Evolutionary conservation across 1,140 invertebrate species (phyloP), one percentile per base, ranked within the genome.

Genomic region (Atta texana): DNA sequence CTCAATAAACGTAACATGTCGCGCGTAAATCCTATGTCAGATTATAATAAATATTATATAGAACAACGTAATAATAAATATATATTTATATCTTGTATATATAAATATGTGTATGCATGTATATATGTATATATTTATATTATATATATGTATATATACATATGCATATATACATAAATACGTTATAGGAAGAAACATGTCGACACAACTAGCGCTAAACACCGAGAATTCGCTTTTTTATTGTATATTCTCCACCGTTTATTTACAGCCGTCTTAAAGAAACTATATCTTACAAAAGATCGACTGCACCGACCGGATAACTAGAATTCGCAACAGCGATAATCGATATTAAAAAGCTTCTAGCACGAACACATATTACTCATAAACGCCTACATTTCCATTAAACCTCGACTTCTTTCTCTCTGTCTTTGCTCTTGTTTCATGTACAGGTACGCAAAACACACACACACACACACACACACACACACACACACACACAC

Each of bases 21-120:
- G 87, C 87, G 87, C 87, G 87, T 90, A 84, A 91, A 91, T 84
- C 80, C 85, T 91, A 89, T 80, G 71, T 87, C 88, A 85, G 85
- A 90, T 94, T 92, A 93, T 91, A 95, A 95, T 95, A 95, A 95
- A 95, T 95, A 95, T 95, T 94, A 94, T 92, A 94, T 92, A 94
- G 93, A 94, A 94, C 91, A 95, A 95, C 94, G 92, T 93, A 95
- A 95, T 95, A 94, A 95, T 95, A 95, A 94, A 94, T 94, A 94
- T 94, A 93, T 94, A 93, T 94, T 91, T 90, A 89, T 89, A 91
- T 86, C n/a, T 87, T 91, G 89, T 93, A 93, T 93, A 89, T 92
- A 90, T 94, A 92, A 93, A 90, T 44, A 44, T 93, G 72, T 89
- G 87, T 92, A 88, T 92, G 5, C 55, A 2, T 87, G 89, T 91